These are phyloP conservation scores for Drosophila incognita DNA, from an alignment of 2,888 invertebrate species.

Conservation along the genomic window DNA sequence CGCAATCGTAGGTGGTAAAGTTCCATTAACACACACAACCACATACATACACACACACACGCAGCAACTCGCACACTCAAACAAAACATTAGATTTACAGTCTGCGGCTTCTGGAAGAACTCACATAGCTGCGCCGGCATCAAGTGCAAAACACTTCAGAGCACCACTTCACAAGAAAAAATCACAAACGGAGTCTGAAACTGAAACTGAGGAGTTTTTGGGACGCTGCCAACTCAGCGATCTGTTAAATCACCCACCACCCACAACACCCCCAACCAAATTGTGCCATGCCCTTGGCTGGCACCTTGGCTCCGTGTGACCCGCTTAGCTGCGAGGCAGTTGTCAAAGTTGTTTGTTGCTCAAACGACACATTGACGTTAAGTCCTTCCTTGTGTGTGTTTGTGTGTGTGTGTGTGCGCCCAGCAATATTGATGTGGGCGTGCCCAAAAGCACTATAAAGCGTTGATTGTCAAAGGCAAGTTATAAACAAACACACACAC, in stretches of 20 bases:
- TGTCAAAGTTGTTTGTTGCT: conserved; percentile 62
- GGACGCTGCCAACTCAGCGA: background rate
- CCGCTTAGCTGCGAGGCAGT: conserved; percentile 14
- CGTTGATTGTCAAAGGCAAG: conserved; percentile 55
- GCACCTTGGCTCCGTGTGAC: conserved; percentile 5
- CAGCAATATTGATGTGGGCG: conserved; percentile 34
- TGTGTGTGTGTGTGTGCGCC: background rate
- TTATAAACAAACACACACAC: conserved; percentile 2
- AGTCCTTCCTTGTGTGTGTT: conserved; percentile 11
- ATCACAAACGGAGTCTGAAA: conserved; percentile 46
- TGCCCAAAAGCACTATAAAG: conserved; percentile 36
- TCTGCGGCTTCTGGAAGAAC: conserved; percentile 43
- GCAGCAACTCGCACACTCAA: background rate
- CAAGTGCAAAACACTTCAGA: conserved; percentile 66
- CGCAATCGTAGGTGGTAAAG: conserved; percentile 33
- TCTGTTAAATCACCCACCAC: background rate
- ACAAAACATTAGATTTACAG: conserved; percentile 49
- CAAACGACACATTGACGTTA: conserved; percentile 46
- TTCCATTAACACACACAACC: conserved; percentile 49
- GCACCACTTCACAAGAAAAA: conserved; percentile 71
- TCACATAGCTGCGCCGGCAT: conserved; percentile 63
- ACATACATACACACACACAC: background rate
- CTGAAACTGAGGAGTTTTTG: background rate
- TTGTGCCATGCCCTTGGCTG: conserved; percentile 7
- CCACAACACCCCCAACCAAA: background rate